A percentile compares a stretch with the other conserved stretches of the same genome.
Evolutionary conservation across 2,797 vertebrate genomes (phyloP).

Genomic region (Pogoniulus pusillus): DNA sequence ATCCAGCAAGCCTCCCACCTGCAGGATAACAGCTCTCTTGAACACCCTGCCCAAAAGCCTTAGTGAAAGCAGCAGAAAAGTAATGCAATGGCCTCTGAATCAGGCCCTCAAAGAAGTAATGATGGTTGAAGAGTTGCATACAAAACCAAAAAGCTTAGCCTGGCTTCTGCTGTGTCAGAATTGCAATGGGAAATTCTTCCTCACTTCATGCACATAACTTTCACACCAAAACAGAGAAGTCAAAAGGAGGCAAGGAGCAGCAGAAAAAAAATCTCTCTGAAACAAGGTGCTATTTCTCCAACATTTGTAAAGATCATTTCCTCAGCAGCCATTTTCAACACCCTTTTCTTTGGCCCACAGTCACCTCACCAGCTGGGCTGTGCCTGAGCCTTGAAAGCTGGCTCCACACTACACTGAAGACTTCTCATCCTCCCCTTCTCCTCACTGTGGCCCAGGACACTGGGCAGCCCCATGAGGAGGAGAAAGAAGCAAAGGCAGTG

Average conservation of each 20-base stretch:
- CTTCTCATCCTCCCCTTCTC: not conserved
- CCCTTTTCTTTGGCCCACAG: not conserved
- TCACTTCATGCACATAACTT: fast-evolving
- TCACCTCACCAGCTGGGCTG: not conserved
- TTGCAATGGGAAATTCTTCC: not conserved
- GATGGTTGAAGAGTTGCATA: not conserved
- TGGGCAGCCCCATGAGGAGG: not conserved
- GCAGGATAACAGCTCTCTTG: not conserved
- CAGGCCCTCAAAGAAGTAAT: fast-evolving
- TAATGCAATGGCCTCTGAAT: not conserved
- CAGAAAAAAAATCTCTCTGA: not conserved
- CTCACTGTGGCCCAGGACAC: not conserved
- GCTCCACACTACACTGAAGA: not conserved
- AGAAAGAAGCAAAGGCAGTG: not conserved
- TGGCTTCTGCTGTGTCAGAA: fast-evolving
- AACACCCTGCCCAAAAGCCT: not conserved
- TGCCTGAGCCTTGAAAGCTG: not conserved
- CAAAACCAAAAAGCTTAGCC: not conserved
- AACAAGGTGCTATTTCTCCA: not conserved
- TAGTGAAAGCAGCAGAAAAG: not conserved
- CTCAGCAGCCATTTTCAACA: not conserved
- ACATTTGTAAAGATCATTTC: not conserved
- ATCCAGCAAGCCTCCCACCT: not conserved
- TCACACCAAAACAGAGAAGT: not conserved
- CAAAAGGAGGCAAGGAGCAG: not conserved